phyloP scores from a whole-genome alignment of 2,113 vertebrate species.

The Onychostruthus taczanowskii region DNA sequence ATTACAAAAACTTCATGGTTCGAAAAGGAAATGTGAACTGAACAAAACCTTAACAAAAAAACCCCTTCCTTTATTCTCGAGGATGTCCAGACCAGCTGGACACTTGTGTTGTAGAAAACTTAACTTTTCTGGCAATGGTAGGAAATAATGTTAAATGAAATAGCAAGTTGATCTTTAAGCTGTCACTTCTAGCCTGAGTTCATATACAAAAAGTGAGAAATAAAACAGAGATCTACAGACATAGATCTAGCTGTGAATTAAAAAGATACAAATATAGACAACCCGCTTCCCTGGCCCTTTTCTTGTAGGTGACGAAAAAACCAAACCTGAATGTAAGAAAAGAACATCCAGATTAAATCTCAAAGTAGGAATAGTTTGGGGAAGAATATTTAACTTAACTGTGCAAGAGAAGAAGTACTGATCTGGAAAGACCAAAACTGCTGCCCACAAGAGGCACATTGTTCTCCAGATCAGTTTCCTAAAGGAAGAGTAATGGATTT shows the following conservation, averaged over 20 bases:
- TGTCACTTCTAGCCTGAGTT: background rate
- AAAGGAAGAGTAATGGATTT: background rate
- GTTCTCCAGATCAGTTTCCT: background rate
- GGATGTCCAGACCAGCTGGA: background rate
- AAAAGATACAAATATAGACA: background rate
- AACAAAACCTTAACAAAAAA: background rate
- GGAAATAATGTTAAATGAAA: background rate
- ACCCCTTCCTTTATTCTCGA: background rate
- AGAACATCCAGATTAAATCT: background rate
- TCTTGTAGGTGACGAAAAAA: background rate
- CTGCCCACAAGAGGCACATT: background rate
- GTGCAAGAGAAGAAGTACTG: background rate
- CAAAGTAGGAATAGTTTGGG: background rate
- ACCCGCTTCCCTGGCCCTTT: rapidly evolving
- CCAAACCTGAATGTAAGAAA: background rate
- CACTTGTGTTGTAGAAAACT: background rate
- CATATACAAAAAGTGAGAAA: background rate
- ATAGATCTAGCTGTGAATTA: background rate
- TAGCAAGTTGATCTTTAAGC: background rate
- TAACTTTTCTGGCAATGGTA: background rate
- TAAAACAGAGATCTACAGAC: background rate
- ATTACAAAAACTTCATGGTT: background rate
- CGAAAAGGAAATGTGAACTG: background rate
- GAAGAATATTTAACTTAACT: background rate
- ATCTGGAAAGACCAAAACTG: background rate